phyloP scores from a whole-genome alignment of 2,113 vertebrate genomes.

The Microcebus lehilahytsara region DNA sequence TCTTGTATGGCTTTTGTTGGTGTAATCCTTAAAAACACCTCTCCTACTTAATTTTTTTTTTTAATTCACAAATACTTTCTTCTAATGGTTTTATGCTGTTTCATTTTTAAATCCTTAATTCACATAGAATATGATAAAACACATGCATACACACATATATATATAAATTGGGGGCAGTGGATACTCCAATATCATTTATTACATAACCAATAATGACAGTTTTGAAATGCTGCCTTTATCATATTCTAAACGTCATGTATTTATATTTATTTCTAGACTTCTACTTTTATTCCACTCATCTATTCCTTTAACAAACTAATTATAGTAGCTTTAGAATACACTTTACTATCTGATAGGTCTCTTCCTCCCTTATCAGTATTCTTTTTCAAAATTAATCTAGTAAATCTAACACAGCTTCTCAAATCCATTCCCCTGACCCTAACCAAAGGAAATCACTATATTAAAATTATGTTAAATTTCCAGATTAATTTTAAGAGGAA shows the following conservation, averaged over 20 bases:
- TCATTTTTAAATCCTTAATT: constrained; percentile 12
- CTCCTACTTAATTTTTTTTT: neutral
- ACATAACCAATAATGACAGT: neutral
- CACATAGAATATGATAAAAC: neutral
- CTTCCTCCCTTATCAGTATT: neutral
- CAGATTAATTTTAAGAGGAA: neutral
- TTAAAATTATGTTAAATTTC: constrained; percentile 31
- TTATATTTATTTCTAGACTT: neutral
- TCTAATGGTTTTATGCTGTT: neutral
- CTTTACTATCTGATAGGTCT: neutral
- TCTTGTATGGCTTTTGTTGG: neutral
- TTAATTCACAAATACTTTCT: neutral
- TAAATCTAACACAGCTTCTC: neutral
- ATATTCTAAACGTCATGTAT: neutral
- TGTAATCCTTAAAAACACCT: neutral
- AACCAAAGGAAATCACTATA: constrained; percentile 5
- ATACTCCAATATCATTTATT: neutral
- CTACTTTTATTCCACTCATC: neutral
- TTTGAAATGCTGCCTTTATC: neutral
- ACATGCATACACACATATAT: neutral
- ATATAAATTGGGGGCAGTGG: neutral
- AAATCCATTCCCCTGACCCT: neutral
- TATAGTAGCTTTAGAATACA: neutral
- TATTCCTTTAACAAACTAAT: constrained; percentile 2
- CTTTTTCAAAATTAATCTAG: constrained; percentile 12